Percentiles rank a stretch among this genome's conserved stretches.
Conservation (phyloP, 2,888 invertebrate genomes). For the Lysandra bellargus region DNA sequence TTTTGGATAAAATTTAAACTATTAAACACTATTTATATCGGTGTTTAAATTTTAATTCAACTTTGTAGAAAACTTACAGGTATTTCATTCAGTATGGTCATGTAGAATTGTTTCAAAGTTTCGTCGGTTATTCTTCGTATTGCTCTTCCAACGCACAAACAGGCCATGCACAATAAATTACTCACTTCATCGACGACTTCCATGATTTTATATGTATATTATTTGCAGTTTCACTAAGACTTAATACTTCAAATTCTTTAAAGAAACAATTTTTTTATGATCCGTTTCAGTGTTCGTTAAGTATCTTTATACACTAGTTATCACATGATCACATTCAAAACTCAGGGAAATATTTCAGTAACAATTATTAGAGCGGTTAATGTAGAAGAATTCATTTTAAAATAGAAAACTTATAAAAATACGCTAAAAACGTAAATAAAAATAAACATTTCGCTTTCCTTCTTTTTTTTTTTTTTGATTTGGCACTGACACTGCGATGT, state of each 20-base stretch:
- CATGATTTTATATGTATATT: background rate
- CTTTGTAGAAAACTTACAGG: slow-evolving; percentile 52
- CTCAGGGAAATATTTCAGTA: background rate
- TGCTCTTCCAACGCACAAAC: slow-evolving; percentile 59
- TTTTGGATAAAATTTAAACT: background rate
- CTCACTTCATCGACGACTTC: background rate
- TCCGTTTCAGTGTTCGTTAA: background rate
- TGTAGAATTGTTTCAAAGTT: slow-evolving; percentile 57
- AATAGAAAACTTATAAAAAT: background rate
- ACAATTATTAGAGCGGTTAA: background rate
- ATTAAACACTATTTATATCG: background rate
- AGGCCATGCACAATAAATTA: slow-evolving; percentile 61
- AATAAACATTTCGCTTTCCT: no score
- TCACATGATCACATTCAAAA: background rate
- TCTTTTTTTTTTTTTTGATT: no score
- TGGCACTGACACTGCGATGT: no score
- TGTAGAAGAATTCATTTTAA: background rate
- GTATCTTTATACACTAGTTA: no score
- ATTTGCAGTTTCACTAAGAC: background rate
- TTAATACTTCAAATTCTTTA: no score
- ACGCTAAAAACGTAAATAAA: background rate
- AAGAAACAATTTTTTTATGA: background rate
- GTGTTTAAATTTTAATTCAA: background rate
- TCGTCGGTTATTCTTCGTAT: slow-evolving; percentile 53
- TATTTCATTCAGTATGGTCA: slow-evolving; percentile 59